Evolutionary conservation across 2,888 invertebrate genomes (phyloP), one percentile per base, ranked within the genome.

Genomic region (Mystacides longicornis): DNA sequence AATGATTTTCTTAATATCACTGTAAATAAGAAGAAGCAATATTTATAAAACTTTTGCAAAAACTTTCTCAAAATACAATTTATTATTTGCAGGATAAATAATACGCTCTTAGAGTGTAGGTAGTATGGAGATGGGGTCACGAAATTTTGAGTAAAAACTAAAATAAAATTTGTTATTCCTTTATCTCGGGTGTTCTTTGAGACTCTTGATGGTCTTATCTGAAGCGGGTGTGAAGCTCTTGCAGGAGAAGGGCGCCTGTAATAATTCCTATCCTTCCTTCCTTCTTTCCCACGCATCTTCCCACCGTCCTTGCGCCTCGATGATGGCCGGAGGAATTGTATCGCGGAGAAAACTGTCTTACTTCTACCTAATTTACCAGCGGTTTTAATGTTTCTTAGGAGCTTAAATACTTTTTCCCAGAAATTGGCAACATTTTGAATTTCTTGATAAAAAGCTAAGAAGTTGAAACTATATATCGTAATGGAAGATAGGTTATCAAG

Each of bases 141-240:
- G 16, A 37, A 37, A 37, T n/a, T 37, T 37, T 37, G n/a, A 37
- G 37, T 37, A n/a, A 37, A 37, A 37, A 37, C 37, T 16, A 37
- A 37, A 37, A 37, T 37, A 37, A 37, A 37, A 37, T 37, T 37
- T 37, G 37, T 37, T n/a, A 37, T 37, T 37, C 37, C 37, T 37
- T 37, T n/a, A 37, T 37, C 37, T 37, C 14, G 14, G n/a, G 37
- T 16, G n/a, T 37, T 37, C 37, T 37, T 37, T 3, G 14, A 16
- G 3, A 14, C 27, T 37, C 16, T 37, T 37, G n/a, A 7, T n/a
- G 7, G 11, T 7, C 7, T 16, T 37, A n/a, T 37, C 16, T 7
- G 37, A n/a, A 37, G 37, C 27, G 27, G 27, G 11, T 27, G 11
- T 27, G 27, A 27, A 27, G 27, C 5, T 27, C 27, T 27, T 27